Evolutionary conservation across 1,140 invertebrate genomes (phyloP).

Genomic region (Periplaneta americana): DNA sequence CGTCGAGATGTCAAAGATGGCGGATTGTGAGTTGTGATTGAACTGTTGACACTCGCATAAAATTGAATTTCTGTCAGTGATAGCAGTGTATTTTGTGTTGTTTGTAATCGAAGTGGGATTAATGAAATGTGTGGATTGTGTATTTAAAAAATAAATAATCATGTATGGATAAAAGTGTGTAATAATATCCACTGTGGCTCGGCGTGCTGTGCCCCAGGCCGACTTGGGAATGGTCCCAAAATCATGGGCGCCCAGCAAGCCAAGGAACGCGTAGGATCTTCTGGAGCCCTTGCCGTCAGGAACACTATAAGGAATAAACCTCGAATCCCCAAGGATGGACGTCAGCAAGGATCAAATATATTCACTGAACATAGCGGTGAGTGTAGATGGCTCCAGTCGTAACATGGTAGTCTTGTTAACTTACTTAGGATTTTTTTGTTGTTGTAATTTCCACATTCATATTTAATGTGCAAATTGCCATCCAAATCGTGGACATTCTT

Average conservation of each 20-base stretch:
- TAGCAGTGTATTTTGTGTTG: neutral
- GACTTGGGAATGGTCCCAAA: conserved; percentile 29
- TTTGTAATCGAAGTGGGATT: neutral
- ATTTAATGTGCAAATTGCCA: too few relatives aligned
- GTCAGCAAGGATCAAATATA: conserved; percentile 76
- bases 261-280: conserved; percentile 66
- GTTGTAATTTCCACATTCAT: too few relatives aligned
- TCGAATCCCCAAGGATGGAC: conserved; percentile 66
- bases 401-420: too few relatives aligned
- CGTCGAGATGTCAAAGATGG: conserved; percentile 47
- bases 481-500: too few relatives aligned
- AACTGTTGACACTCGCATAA: conserved; percentile 22
- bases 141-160: conserved; percentile 13
- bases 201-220: conserved; percentile 24
- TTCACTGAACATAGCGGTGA: conserved; percentile 87
- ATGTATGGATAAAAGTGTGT: conserved; percentile 19
- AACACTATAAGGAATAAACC: conserved; percentile 58
- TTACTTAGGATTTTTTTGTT: too few relatives aligned
- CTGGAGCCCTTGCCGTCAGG: conserved; percentile 57
- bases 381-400: too few relatives aligned
- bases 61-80: conserved; percentile 10
- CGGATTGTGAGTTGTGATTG: conserved; percentile 33
- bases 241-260: conserved; percentile 84
- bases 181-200: conserved; percentile 24
- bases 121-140: conserved; percentile 4